These are phyloP conservation scores for Mormyrops attenuatus DNA, from an alignment of 2,797 vertebrate genomes.

Conservation along the genomic window DNA sequence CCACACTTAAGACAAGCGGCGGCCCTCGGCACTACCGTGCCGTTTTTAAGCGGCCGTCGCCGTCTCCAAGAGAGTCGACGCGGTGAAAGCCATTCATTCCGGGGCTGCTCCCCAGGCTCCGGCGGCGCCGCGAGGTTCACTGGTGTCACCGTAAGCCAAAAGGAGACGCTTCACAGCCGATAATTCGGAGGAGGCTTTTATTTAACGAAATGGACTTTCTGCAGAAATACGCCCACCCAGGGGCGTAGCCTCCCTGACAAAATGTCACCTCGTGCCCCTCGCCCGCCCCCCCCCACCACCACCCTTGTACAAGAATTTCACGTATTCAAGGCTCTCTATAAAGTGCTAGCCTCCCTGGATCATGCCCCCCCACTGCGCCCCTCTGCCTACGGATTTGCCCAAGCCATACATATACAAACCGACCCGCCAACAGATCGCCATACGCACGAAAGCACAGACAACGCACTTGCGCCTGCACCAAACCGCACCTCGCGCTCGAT, in stretches of 20 bases:
- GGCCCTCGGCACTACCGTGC: not conserved
- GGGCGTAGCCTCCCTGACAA: not conserved
- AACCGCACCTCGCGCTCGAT: not conserved
- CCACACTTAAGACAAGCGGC: not conserved
- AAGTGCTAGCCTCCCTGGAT: not conserved
- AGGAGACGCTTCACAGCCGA: not conserved
- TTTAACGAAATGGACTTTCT: not conserved
- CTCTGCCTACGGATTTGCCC: not conserved
- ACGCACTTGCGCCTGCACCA: not conserved
- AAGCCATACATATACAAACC: not conserved
- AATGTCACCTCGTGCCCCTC: not conserved
- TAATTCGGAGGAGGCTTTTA: not conserved
- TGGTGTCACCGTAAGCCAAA: not conserved
- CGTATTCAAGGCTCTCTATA: not conserved
- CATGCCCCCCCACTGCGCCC: not conserved
- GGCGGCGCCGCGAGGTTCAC: not conserved
- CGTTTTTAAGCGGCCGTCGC: not conserved
- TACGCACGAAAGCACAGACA: not conserved
- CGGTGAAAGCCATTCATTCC: not conserved
- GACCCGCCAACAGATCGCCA: not conserved
- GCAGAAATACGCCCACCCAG: not conserved
- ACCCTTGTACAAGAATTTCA: not conserved
- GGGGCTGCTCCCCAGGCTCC: not conserved
- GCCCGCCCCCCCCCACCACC: not conserved
- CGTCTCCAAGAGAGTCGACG: not conserved